phyloP scores from a whole-genome alignment of 2,113 vertebrate genomes.

The Rhinogobius similis region DNA sequence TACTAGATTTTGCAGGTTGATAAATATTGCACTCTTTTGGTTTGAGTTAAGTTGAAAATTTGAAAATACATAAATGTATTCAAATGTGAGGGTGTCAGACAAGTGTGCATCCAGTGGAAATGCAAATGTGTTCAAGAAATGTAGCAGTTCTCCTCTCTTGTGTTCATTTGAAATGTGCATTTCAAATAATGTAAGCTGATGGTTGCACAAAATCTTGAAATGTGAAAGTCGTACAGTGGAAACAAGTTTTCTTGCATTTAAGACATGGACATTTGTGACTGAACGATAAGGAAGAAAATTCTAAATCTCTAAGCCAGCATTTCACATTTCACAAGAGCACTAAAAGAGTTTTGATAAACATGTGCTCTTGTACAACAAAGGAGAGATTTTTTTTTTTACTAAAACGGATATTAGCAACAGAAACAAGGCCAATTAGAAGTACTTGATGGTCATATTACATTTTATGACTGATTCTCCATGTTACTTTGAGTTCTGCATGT shows the following conservation, averaged over 20 bases:
- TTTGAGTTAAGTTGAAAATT: not conserved
- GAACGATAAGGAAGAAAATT: not conserved
- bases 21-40: not conserved
- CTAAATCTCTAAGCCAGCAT: not conserved
- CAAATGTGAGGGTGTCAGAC: not conserved
- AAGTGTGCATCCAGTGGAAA: not conserved
- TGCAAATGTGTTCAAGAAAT: constrained; percentile 9
- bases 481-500: not conserved
- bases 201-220: not conserved
- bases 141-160: not conserved
- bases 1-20: not conserved
- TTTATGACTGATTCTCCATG: too few species aligned
- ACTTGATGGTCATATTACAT: not conserved
- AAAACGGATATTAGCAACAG: too few species aligned
- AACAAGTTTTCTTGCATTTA: not conserved
- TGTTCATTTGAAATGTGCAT: constrained; percentile 5
- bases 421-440: too few species aligned
- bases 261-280: not conserved
- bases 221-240: not conserved
- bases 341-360: not conserved
- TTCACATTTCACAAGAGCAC: too few species aligned
- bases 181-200: not conserved
- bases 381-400: too few species aligned
- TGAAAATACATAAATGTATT: not conserved
- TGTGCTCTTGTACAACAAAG: too few species aligned